Percentiles rank a stretch among this genome's conserved stretches.
These are phyloP conservation scores for Drosophila funebris DNA, from an alignment of 1,140 invertebrate genomes.

Conservation along the genomic window DNA sequence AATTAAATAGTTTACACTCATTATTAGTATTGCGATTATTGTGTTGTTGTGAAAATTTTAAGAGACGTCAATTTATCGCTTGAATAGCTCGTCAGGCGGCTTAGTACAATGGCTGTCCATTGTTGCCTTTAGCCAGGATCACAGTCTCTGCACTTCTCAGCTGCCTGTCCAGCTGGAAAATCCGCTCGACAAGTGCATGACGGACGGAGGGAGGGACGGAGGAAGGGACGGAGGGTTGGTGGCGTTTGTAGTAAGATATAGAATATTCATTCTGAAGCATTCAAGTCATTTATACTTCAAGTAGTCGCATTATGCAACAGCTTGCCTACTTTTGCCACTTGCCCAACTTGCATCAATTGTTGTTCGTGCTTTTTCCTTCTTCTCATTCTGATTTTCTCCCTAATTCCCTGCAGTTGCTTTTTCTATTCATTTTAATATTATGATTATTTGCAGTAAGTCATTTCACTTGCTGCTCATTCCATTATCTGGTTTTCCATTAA, in stretches of 20 bases:
- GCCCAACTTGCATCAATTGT: neutral
- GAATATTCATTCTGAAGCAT: neutral
- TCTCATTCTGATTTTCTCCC: slow-evolving; percentile 5
- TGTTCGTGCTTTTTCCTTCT: neutral
- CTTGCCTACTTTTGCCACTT: slow-evolving; percentile 18
- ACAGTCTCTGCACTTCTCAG: neutral
- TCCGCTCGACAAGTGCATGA: slow-evolving; percentile 54
- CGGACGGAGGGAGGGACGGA: too few relatives aligned
- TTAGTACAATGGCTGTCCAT: slow-evolving; percentile 9
- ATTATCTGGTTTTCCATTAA: slow-evolving; percentile 12
- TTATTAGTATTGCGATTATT: neutral
- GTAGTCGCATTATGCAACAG: slow-evolving; percentile 56
- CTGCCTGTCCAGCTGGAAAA: slow-evolving; percentile 58
- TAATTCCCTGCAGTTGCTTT: neutral
- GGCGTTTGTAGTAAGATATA: neutral
- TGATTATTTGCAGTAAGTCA: slow-evolving; percentile 31
- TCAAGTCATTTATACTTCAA: neutral
- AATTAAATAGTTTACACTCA: slow-evolving; percentile 51
- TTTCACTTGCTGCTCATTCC: slow-evolving; percentile 1
- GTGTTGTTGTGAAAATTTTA: slow-evolving; percentile 53
- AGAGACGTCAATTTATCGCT: slow-evolving; percentile 42
- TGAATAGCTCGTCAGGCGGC: slow-evolving; percentile 22
- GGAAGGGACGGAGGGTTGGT: neutral
- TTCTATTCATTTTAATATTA: slow-evolving; percentile 57
- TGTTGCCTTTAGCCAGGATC: slow-evolving; percentile 2